phyloP scores from a whole-genome alignment of 1,140 invertebrate genomes.

The Philopotamus ludificatus region DNA sequence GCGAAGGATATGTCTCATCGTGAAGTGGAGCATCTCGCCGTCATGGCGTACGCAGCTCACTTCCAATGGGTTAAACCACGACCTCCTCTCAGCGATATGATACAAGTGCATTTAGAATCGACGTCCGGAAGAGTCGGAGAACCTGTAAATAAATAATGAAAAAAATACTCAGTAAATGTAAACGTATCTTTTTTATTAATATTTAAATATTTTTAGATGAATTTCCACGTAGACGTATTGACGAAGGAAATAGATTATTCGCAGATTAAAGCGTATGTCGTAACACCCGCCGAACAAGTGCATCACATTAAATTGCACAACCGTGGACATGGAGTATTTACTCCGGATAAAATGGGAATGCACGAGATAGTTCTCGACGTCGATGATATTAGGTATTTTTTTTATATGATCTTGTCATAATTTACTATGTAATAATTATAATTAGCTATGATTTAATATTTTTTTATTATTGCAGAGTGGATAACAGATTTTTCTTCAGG shows the following conservation, averaged over 20 bases:
- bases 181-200: too few relatives aligned
- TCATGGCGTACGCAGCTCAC: conserved; percentile 92
- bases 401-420: conserved; percentile 5
- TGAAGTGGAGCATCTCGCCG: conserved; percentile 91
- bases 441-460: conserved; percentile 9
- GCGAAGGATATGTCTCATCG: conserved; percentile 92
- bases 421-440: not conserved
- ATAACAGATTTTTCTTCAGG: conserved; percentile 74
- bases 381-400: conserved; percentile 62
- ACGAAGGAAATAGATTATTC: conserved; percentile 75
- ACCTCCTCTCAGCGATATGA: conserved; percentile 74
- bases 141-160: conserved; percentile 57
- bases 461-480: conserved; percentile 46
- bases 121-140: conserved; percentile 81
- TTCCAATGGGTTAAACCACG: conserved; percentile 85
- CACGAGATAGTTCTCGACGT: conserved; percentile 74
- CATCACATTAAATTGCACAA: conserved; percentile 65
- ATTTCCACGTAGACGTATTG: conserved; percentile 76
- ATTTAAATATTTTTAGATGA: conserved; percentile 66
- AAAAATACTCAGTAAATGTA: not conserved
- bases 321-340: conserved; percentile 77
- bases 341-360: conserved; percentile 88
- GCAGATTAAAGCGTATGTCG: conserved; percentile 79
- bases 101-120: conserved; percentile 72
- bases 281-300: conserved; percentile 67